Base-by-base conservation (phyloP, 2,113 vertebrate species). In the Etia nguti region DNA sequence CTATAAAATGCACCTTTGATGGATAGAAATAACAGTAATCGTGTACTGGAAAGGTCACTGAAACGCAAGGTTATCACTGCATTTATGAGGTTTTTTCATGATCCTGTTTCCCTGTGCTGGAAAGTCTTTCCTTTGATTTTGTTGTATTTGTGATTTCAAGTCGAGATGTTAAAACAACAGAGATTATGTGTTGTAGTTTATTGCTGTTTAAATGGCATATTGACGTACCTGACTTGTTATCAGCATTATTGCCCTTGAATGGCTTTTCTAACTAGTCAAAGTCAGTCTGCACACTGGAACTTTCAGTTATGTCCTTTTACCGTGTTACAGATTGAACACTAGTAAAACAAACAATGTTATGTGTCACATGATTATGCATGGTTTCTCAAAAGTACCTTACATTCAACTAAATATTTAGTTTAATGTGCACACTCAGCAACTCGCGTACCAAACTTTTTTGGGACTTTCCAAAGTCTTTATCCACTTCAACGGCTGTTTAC, bases 191-290 rank as follows among this genome's bases (percentile, higher is more conserved):
- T 43, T 43, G 38, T 43, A 26, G 8, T 46, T 46, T 24, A 68
- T 68, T 68, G 36, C 62, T 68, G 62, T 15, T 43, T 24, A 26
- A 5, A 26, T 24, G 6, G n/a, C 18, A 43, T 20, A 46, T 18
- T 73, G 38, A 70, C 0, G 0, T 70, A 10, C 8, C n/a, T 18
- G 68, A 73, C 68, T 26, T 73, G 5, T 0, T 31, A 20, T 4
- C 4, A 50, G 70, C 4, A 12, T 18, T 29, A 1, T 16, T 5
- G 24, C 43, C 10, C 43, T 31, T 77, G 46, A 77, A 50, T 50
- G 43, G 10, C 70, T 50, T 73, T 75, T 31, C 43, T 50, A 75
- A 18, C 15, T 5, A 50, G 10, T 50, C 9, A 48, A 8, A 50
- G 10, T 31, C 4, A 50, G 26, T 2, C 26, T 31, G 22, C 41